Evolutionary conservation across 2,888 invertebrate species (phyloP).

Genomic region (Eilema caniola): DNA sequence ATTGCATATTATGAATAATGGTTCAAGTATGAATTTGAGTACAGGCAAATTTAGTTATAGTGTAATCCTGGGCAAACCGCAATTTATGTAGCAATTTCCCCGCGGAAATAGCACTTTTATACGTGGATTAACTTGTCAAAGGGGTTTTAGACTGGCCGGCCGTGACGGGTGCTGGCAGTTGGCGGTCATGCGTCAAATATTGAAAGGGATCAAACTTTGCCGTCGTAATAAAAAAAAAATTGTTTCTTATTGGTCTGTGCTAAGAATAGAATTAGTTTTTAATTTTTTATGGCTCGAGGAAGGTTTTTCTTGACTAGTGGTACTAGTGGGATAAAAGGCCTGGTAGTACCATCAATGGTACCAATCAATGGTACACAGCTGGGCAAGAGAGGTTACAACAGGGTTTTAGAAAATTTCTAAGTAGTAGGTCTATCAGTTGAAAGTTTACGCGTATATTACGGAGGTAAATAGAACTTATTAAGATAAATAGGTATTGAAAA

Average conservation of each 20-base stretch:
- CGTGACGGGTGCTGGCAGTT: conserved; percentile 43
- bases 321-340: too few relatives aligned
- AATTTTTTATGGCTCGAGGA: neutral
- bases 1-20: neutral
- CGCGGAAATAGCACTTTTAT: conserved; percentile 39
- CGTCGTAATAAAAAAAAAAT: conserved; percentile 1
- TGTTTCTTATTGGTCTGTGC: neutral
- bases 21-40: neutral
- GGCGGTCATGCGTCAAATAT: conserved; percentile 43
- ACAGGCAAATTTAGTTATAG: conserved; percentile 2
- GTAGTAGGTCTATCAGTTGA: neutral
- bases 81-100: conserved; percentile 25
- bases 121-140: conserved; percentile 48
- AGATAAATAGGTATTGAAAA: neutral
- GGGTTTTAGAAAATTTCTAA: neutral
- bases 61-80: conserved; percentile 27
- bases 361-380: too few relatives aligned
- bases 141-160: conserved; percentile 26
- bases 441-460: too few relatives aligned
- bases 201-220: conserved; percentile 20
- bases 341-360: too few relatives aligned
- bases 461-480: neutral
- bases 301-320: too few relatives aligned
- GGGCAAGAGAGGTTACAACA: neutral
- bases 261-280: neutral